phyloP scores from a whole-genome alignment of 1,140 invertebrate species.

The Arion vulgaris region DNA sequence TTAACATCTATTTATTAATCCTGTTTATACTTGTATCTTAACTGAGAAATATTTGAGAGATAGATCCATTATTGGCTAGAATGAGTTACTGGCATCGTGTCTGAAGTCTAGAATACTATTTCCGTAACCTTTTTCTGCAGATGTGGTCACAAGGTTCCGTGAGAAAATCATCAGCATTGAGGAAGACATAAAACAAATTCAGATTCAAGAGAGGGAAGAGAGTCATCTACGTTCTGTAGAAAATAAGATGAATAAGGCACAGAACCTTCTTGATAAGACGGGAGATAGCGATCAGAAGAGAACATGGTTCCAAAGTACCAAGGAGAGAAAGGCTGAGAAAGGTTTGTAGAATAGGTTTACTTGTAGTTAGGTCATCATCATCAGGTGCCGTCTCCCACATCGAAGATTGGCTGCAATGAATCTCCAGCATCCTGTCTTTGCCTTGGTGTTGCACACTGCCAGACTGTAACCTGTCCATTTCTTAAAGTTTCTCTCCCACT shows the following conservation, averaged over 20 bases:
- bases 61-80: no score
- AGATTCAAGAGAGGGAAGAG: conserved; percentile 89
- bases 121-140: conserved; percentile 64
- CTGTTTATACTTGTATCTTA: no score
- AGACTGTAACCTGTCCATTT: no score
- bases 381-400: no score
- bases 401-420: no score
- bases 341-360: conserved; percentile 69
- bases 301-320: conserved; percentile 91
- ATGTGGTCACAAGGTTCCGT: conserved; percentile 91
- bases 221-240: conserved; percentile 87
- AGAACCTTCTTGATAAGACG: conserved; percentile 80
- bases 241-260: conserved; percentile 85
- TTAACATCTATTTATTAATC: no score
- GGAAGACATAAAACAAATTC: conserved; percentile 84
- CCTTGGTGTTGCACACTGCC: no score
- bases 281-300: conserved; percentile 73
- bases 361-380: neutral
- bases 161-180: conserved; percentile 82
- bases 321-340: conserved; percentile 86
- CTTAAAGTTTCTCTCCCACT: no score
- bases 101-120: no score
- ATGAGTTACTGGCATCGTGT: no score
- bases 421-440: no score
- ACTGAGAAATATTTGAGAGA: no score